Evolutionary conservation across 2,113 vertebrate species (phyloP), one percentile per base, ranked within the genome.

Genomic region (Phylloscopus trochilus): DNA sequence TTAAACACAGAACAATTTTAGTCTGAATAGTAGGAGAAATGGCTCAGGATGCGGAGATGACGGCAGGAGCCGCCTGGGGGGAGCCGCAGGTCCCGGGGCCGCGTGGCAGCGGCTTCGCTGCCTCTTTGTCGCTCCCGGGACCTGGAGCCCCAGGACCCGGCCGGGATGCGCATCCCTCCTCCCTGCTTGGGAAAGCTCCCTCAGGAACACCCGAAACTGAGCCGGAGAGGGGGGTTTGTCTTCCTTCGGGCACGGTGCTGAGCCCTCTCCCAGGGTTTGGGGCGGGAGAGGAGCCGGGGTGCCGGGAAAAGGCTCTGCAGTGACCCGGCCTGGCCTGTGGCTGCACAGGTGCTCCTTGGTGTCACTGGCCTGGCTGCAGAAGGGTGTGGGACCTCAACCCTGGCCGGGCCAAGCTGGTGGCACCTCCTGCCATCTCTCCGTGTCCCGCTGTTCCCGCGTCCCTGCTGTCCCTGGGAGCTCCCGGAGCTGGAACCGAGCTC

Each of bases 1-100:
- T 95, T 94, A 96, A 96, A 95, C 94, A 96, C 67, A 68, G 94
- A 80, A 76, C 93, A 93, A 94, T 96, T 96, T 93, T 92, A 96
- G 91, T 95, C 94, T 92, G 94, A 94, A 94, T 93, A 94, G 96
- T 96, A 95, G 92, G 93, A 90, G 89, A 94, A 94, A 92, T 0
- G 77, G 93, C 81, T 94, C 59, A 78, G 89, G 89, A 74, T 4
- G 55, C 5, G 30, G 94, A 93, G 77, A 83, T 88, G 90, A 90
- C 3, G 49, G 76, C 76, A 72, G 16, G 18, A 94, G 58, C 58
- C 2, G 10, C 79, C 87, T 4, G 67, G 4, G 6, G 84, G 3
- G 80, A 74, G 90, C 14, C 3, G 33, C 4, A 13, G 68, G 87
- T 79, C 70, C 70, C 7, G 5, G 47, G 68, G 81, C 83, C 5